Conservation (phyloP, 2,888 invertebrate genomes). For the Cephonodes hylas region DNA sequence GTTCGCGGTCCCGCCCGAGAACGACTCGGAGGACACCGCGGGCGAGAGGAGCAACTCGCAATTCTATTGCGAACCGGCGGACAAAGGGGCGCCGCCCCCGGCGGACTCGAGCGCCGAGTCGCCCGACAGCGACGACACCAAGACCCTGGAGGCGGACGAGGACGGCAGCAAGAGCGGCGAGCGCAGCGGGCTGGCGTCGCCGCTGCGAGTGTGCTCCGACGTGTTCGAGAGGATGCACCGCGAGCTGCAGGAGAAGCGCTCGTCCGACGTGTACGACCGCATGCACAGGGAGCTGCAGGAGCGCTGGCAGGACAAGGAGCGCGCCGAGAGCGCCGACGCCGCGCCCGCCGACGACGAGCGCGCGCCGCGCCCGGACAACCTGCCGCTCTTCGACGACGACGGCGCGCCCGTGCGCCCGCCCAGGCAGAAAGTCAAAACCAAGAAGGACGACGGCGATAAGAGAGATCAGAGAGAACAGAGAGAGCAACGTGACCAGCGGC, state of each 20-base stretch:
- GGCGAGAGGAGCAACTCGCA: slow-evolving; percentile 58
- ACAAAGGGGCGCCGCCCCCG: slow-evolving; percentile 32
- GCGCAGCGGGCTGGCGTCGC: slow-evolving; percentile 43
- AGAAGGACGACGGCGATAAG: slow-evolving; percentile 37
- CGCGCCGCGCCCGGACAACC: slow-evolving; percentile 81
- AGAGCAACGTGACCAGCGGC: slow-evolving; percentile 85
- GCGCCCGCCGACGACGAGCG: slow-evolving; percentile 39
- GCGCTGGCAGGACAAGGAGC: slow-evolving; percentile 65
- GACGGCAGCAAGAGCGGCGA: slow-evolving; percentile 26
- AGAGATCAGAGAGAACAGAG: slow-evolving; percentile 74
- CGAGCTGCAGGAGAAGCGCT: slow-evolving; percentile 59
- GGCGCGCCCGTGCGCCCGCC: slow-evolving; percentile 67
- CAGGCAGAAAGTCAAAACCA: slow-evolving; percentile 72
- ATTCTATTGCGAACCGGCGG: slow-evolving; percentile 58
- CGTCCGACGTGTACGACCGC: slow-evolving; percentile 61
- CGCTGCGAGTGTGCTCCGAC: slow-evolving; percentile 64
- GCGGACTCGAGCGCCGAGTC: slow-evolving; percentile 39
- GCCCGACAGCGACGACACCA: slow-evolving; percentile 42
- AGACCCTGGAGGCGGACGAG: slow-evolving; percentile 25
- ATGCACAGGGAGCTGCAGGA: slow-evolving; percentile 74
- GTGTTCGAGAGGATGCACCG: slow-evolving; percentile 69
- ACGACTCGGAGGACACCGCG: slow-evolving; percentile 49
- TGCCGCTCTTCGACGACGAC: slow-evolving; percentile 76
- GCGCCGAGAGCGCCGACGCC: slow-evolving; percentile 39
- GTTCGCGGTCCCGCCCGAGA: slow-evolving; percentile 74